Conservation (phyloP, 2,113 vertebrate genomes). For the Anser cygnoides region DNA sequence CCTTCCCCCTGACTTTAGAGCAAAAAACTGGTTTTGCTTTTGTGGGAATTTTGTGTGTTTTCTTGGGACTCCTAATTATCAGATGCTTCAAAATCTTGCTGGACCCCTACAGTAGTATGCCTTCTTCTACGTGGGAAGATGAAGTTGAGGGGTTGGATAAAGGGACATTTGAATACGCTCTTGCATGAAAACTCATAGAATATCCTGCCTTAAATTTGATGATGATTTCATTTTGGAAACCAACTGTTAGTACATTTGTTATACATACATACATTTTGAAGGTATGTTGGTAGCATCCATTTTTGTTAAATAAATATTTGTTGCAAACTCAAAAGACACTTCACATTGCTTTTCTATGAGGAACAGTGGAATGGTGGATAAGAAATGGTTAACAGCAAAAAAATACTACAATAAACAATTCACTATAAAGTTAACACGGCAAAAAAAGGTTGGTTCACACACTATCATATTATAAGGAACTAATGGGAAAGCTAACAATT, state of each 20-base stretch:
- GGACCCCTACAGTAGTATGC: conserved; percentile 98
- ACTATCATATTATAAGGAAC: neutral
- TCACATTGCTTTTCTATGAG: neutral
- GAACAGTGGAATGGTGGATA: neutral
- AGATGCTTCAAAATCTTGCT: conserved; percentile 95
- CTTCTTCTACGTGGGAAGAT: conserved; percentile 94
- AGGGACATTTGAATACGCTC: conserved; percentile 95
- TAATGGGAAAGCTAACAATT: neutral
- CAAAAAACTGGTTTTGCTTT: conserved; percentile 97
- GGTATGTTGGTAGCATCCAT: conserved; percentile 40
- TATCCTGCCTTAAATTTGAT: conserved; percentile 50
- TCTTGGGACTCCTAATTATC: conserved; percentile 93
- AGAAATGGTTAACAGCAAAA: neutral
- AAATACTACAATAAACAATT: neutral
- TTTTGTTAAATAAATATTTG: conserved; percentile 75
- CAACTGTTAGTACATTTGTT: conserved; percentile 29
- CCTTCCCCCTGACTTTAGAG: conserved; percentile 91
- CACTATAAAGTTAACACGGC: neutral
- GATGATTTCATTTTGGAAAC: conserved; percentile 55
- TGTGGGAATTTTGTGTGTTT: conserved; percentile 93
- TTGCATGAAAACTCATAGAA: conserved; percentile 82
- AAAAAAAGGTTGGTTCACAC: neutral
- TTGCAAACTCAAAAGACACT: conserved; percentile 44
- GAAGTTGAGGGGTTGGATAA: conserved; percentile 95
- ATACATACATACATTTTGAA: conserved; percentile 27